phyloP scores from a whole-genome alignment of 2,888 invertebrate species.

The Linhomoeus sp. region DNA sequence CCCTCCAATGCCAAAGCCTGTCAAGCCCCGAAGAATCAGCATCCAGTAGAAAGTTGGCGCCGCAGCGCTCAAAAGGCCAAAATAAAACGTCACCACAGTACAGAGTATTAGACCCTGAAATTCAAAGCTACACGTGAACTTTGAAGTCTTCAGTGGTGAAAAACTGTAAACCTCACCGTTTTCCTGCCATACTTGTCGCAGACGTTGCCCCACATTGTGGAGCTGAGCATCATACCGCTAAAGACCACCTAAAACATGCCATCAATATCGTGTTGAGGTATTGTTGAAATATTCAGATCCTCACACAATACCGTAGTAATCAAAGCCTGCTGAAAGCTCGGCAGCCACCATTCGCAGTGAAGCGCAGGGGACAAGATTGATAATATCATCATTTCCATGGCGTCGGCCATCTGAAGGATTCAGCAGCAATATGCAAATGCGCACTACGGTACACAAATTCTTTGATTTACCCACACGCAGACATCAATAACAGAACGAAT shows the following conservation, averaged over 20 bases:
- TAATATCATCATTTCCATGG: conserved; percentile 93
- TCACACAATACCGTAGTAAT: conserved; percentile 53
- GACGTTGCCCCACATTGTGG: conserved; percentile 82
- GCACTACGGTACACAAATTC: neutral
- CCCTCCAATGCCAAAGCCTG: conserved; percentile 87
- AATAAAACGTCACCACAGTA: conserved; percentile 69
- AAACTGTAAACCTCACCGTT: conserved; percentile 9
- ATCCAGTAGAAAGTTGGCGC: conserved; percentile 80
- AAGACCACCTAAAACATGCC: conserved; percentile 34
- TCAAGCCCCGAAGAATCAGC: conserved; percentile 64
- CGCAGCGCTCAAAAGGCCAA: conserved; percentile 67
- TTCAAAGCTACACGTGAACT: conserved; percentile 9
- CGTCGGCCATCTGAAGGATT: conserved; percentile 79
- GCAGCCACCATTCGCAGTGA: conserved; percentile 81
- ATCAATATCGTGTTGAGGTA: neutral
- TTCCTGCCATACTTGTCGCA: conserved; percentile 43
- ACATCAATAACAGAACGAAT: no score
- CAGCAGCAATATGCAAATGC: neutral
- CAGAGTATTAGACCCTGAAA: conserved; percentile 65
- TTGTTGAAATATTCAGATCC: neutral
- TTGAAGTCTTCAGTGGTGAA: no score
- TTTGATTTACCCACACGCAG: no score
- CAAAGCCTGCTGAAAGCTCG: conserved; percentile 69
- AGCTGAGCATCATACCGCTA: conserved; percentile 87
- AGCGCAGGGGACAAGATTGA: conserved; percentile 78